Conservation (phyloP, 2,113 vertebrate species). For the Vimba vimba region DNA sequence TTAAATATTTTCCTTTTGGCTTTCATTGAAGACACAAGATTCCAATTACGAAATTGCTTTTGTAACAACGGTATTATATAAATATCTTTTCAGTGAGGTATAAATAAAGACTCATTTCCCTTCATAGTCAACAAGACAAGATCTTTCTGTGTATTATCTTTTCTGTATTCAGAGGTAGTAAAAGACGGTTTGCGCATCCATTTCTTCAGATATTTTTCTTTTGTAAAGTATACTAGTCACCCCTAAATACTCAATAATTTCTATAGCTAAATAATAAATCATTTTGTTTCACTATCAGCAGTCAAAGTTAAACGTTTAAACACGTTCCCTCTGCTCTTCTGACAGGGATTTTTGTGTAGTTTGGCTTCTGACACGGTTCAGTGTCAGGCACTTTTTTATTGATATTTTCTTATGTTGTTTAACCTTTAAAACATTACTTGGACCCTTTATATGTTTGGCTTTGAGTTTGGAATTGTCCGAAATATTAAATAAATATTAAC, state of each 20-base stretch:
- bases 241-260: background rate
- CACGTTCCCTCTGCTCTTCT: slow-evolving; percentile 51
- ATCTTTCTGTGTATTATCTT: background rate
- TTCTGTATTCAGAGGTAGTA: background rate
- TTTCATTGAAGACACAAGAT: background rate
- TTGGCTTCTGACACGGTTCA: slow-evolving; percentile 59
- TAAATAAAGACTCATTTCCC: background rate
- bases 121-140: no score
- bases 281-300: slow-evolving; percentile 13
- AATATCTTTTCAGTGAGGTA: background rate
- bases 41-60: background rate
- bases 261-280: no score
- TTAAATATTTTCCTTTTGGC: background rate
- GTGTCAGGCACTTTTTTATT: no score
- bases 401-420: no score
- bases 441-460: background rate
- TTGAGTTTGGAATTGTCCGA: background rate
- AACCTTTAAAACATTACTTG: background rate
- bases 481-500: slow-evolving; percentile 2
- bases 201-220: no score
- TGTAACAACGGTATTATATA: background rate
- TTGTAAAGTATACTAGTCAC: no score
- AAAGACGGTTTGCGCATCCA: no score
- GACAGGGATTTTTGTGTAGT: slow-evolving; percentile 42
- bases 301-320: slow-evolving; percentile 58